These are phyloP conservation scores for Lamellibrachia satsuma DNA, from an alignment of 2,888 invertebrate species.

Conservation along the genomic window DNA sequence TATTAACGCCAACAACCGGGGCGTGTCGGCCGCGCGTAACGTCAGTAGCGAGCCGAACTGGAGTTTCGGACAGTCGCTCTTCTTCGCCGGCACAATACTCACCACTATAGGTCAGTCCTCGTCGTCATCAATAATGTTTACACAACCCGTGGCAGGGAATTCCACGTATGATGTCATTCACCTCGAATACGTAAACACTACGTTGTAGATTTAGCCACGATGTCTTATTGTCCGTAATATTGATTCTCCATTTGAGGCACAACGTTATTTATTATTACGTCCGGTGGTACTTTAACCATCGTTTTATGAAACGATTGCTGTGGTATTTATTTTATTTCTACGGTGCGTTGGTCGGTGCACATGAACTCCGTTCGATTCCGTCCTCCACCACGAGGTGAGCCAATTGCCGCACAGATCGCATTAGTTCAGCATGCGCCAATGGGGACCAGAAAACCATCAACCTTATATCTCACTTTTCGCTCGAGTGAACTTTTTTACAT, in stretches of 20 bases:
- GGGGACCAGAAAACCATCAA: neutral
- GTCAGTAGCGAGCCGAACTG: constrained; percentile 82
- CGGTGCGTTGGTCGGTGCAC: neutral
- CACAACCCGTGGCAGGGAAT: no score
- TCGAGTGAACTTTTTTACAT: neutral
- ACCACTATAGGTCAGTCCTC: constrained; percentile 77
- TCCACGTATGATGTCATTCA: neutral
- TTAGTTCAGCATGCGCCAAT: neutral
- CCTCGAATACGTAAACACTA: neutral
- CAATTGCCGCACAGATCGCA: neutral
- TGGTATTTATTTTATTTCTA: neutral
- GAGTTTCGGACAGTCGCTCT: constrained; percentile 89
- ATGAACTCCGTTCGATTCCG: neutral
- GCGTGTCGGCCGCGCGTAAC: constrained; percentile 80
- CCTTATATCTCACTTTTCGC: neutral
- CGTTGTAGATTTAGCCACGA: neutral
- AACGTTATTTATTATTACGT: neutral
- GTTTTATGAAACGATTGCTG: neutral
- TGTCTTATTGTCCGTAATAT: neutral
- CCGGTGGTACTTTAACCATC: neutral
- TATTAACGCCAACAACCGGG: constrained; percentile 79
- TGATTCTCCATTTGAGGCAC: neutral
- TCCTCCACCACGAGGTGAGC: neutral
- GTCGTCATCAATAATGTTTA: neutral
- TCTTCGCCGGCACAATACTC: constrained; percentile 86